These are phyloP conservation scores for Alloscopus bannaensis DNA, from an alignment of 2,888 invertebrate species.

Conservation along the genomic window DNA sequence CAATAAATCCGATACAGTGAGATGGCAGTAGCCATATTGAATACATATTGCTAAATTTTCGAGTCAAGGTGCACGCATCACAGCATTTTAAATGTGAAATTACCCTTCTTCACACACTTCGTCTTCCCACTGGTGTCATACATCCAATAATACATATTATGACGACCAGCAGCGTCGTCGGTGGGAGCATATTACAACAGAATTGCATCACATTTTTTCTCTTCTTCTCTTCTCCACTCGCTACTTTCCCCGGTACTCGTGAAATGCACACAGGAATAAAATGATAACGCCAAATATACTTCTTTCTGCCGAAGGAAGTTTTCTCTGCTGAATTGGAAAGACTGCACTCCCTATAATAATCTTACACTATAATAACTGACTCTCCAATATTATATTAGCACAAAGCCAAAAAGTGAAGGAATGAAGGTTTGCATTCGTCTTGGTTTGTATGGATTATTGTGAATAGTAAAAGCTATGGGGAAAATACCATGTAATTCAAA, in stretches of 20 bases:
- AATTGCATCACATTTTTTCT: conserved; percentile 38
- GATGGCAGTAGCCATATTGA: conserved; percentile 62
- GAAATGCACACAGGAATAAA: conserved; percentile 12
- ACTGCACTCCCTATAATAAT: conserved; percentile 33
- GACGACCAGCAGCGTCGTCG: background rate
- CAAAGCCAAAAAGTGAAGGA: conserved; percentile 38
- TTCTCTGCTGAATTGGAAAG: conserved; percentile 41
- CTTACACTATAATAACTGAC: conserved; percentile 29
- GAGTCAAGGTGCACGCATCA: conserved; percentile 44
- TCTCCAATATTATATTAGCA: conserved; percentile 47
- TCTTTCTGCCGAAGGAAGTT: conserved; percentile 47
- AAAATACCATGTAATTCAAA: conserved; percentile 56
- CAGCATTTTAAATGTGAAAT: conserved; percentile 60
- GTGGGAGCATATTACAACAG: background rate
- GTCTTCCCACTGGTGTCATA: conserved; percentile 21
- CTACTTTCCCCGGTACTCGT: background rate
- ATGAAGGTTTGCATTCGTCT: conserved; percentile 29
- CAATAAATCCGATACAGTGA: conserved; percentile 68
- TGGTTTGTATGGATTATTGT: conserved; percentile 30
- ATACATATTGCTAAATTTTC: conserved; percentile 67
- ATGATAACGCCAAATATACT: conserved; percentile 10
- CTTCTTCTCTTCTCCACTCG: too few relatives aligned
- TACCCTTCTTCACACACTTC: conserved; percentile 31
- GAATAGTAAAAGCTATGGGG: conserved; percentile 38
- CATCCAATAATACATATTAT: background rate